A percentile compares a stretch with the other conserved stretches of the same genome.
These are phyloP conservation scores for Tamias sibiricus DNA, from an alignment of 2,113 vertebrate species.

Conservation along the genomic window DNA sequence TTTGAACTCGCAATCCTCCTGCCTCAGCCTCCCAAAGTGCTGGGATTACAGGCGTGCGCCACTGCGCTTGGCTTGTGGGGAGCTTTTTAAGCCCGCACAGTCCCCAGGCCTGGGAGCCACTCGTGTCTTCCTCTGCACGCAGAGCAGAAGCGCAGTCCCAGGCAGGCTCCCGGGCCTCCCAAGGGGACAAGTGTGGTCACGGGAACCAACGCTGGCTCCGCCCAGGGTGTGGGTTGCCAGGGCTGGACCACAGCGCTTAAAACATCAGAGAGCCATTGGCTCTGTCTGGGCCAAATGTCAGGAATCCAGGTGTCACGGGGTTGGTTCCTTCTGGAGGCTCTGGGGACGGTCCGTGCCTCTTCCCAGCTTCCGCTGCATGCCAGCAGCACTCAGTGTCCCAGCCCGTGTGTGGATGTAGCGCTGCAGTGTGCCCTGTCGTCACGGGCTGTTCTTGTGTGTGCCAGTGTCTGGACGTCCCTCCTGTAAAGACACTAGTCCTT, in stretches of 20 bases:
- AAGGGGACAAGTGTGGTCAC: rapidly evolving
- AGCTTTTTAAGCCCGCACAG: not conserved
- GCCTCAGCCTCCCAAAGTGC: too few relatives aligned
- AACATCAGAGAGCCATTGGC: not conserved
- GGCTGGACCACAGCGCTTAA: not conserved
- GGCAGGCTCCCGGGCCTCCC: rapidly evolving
- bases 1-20: too few relatives aligned
- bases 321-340: not conserved
- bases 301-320: not conserved
- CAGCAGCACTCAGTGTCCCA: not conserved
- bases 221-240: rapidly evolving
- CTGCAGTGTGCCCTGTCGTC: not conserved
- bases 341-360: rapidly evolving
- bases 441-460: rapidly evolving
- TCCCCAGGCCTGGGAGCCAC: not conserved
- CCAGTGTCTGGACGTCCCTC: not conserved
- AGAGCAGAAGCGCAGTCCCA: not conserved
- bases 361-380: not conserved
- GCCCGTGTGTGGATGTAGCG: not conserved
- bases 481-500: not conserved
- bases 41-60: too few relatives aligned
- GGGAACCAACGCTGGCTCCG: not conserved
- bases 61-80: too few relatives aligned
- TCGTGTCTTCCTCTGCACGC: not conserved
- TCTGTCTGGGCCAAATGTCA: not conserved